Evolutionary conservation across 2,888 invertebrate species (phyloP), one percentile per base, ranked within the genome.

Genomic region (Noctua janthe): DNA sequence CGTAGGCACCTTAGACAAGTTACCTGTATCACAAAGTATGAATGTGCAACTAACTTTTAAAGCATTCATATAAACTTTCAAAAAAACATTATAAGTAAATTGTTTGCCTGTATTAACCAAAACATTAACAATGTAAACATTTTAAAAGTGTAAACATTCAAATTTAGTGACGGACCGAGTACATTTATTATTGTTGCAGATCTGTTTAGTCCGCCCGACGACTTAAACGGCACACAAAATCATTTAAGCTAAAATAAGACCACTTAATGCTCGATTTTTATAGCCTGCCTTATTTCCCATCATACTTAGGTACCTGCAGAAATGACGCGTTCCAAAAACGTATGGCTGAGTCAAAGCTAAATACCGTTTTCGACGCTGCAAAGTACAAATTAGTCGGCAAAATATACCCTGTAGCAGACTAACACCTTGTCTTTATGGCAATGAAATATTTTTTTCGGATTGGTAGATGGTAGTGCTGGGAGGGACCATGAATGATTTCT

Each of bases 331-430:
- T 92, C 91, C 91, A 88, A 93, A 93, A 93, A 91, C 85, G 89
- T 91, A 87, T 84, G 90, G 92, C 90, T 94, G 94, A 94, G 89
- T 93, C 92, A 93, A 91, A 91, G 86, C 91, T 91, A 89, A 92
- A 91, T 83, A 91, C 89, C 89, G 86, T 92, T 92, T 91, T 92
- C 87, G 91, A 84, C 85, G 90, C 86, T 82, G 82, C 92, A 91
- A 92, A 91, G 91, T 93, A 94, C 93, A 93, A 94, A 93, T 95
- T 94, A 93, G 92, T 90, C 91, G 92, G 92, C 88, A 91, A 92
- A 91, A 92, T 92, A 92, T 89, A 90, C 91, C 87, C 84, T 88
- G 88, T 88, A 89, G 90, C 91, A 82, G 86, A 91, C 91, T 91
- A 92, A 93, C 92, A 92, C 92, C 90, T 93, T 92, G 83, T 84